Evolutionary conservation across 2,888 invertebrate species (phyloP), one percentile per base, ranked within the genome.

Genomic region (Dione juno): DNA sequence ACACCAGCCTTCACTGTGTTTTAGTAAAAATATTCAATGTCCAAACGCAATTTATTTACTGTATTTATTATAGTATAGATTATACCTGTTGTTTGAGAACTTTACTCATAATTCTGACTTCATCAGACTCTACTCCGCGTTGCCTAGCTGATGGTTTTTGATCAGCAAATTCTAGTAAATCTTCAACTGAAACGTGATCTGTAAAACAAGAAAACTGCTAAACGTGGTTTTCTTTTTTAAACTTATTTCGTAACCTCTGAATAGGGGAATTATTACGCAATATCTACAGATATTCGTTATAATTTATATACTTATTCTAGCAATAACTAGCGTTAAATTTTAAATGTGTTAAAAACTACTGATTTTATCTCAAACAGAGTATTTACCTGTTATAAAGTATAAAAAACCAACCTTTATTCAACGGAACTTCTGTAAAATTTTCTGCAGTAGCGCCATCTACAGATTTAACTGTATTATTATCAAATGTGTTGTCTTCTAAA

Each of bases 171-270:
- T 98, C 98, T 67, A 98, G 87, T 69, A 98, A 90, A 89, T 98
- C 98, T 85, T 98, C 98, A 79, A 98, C 98, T 61, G 97, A 98
- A 0, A 98, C 98, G 78, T 97, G 96, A 82, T 98, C 97, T 59
- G 83, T 76, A 75, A 77, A 37, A 11, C 28, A 54, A 59, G 48
- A 19, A 16, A 14, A 37, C 11, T 19, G 11, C 19, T 10, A 10
- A 28, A 28, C n/a, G 3, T 8, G n/a, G 9, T 45, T n/a, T 45
- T 16, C 9, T 5, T 45, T 2, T 45, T 41, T 13, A 3, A n/a
- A n/a, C n/a, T n/a, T n/a, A n/a, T n/a, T n/a, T n/a, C n/a, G n/a
- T n/a, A n/a, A n/a, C n/a, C n/a, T n/a, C n/a, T n/a, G n/a, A n/a
- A n/a, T 5, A 28, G 28, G 5, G 2, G 28, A 28, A 28, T 3